Percentiles rank a stretch among this genome's conserved stretches.
phyloP scores from a whole-genome alignment of 1,140 invertebrate species.

The Papilio polytes region DNA sequence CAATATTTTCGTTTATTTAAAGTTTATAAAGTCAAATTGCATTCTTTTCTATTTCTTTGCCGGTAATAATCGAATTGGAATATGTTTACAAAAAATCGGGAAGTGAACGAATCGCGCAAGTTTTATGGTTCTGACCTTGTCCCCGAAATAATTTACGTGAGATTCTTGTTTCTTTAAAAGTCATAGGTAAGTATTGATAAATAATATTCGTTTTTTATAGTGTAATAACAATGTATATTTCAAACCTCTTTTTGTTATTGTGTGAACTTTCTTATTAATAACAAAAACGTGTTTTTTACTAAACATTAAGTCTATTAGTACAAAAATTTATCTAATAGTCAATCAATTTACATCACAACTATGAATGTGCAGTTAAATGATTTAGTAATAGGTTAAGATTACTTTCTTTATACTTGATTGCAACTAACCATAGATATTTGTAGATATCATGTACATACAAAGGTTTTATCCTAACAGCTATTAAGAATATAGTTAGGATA shows the following conservation, averaged over 20 bases:
- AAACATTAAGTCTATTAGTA: too few relatives aligned
- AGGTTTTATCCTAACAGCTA: too few relatives aligned
- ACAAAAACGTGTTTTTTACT: background rate
- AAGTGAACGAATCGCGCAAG: background rate
- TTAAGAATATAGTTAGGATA: too few relatives aligned
- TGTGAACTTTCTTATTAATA: background rate
- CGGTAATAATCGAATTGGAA: conserved; percentile 9
- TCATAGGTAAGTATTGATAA: conserved; percentile 7
- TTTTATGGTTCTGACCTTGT: conserved; percentile 15
- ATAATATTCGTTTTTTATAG: background rate
- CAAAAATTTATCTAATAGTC: too few relatives aligned
- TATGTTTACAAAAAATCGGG: conserved; percentile 15
- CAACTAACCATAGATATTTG: too few relatives aligned
- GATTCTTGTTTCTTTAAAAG: conserved; percentile 18
- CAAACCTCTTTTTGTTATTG: background rate
- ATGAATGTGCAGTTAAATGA: too few relatives aligned
- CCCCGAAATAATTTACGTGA: conserved; percentile 13
- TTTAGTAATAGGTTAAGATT: too few relatives aligned
- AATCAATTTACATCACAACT: too few relatives aligned
- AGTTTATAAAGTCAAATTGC: background rate
- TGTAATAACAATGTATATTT: background rate
- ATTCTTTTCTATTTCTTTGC: background rate
- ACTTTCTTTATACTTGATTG: too few relatives aligned
- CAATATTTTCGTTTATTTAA: background rate
- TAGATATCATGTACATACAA: too few relatives aligned